Evolutionary conservation across 1,140 invertebrate genomes (phyloP), one percentile per base, ranked within the genome.

Genomic region (Anoplophora glabripennis): DNA sequence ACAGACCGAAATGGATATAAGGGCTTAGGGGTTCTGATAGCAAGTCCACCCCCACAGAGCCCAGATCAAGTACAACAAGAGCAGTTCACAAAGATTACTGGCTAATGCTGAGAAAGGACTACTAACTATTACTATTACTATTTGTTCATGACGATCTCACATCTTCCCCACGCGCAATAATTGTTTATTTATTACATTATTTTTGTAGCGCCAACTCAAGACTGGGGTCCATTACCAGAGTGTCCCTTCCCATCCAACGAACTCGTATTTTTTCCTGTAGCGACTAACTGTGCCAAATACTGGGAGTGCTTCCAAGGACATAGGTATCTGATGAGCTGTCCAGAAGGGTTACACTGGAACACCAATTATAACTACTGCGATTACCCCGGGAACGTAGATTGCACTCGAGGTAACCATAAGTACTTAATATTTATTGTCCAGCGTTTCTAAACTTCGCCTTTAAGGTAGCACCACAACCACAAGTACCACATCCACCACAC

Each of bases 301-400:
- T 63, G 40, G 36, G 53, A 63, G 44, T 68, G 66, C 36, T 48
- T 41, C 17, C 5, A 35, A 33, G 66, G 66, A 17, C 45, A 58
- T 15, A 52, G 40, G 21, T 41, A 48, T 17, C n/a, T 38, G 5
- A 21, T 54, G 15, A 14, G 45, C 21, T 68, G 66, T 57, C 61
- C 64, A 8, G 11, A n/a, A 11, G 55, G 49, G 4, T 44, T 68
- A 15, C 46, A 63, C 40, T 68, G 58, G 35, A 68, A 68, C 35
- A 37, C 41, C 5, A 15, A 41, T 21, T 34, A 42, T 9, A 15
- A 60, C 7, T 14, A 44, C 11, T 67, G 65, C 51, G 65, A 67
- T 48, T 65, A 45, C 38, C 57, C 60, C 3, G 45, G 14, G 1
- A n/a, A 48, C 7, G 55, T 48, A 11, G 45, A 48, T 12, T 57